These are phyloP conservation scores for Eurytoma adleriae DNA, from an alignment of 2,888 invertebrate species.

Conservation along the genomic window DNA sequence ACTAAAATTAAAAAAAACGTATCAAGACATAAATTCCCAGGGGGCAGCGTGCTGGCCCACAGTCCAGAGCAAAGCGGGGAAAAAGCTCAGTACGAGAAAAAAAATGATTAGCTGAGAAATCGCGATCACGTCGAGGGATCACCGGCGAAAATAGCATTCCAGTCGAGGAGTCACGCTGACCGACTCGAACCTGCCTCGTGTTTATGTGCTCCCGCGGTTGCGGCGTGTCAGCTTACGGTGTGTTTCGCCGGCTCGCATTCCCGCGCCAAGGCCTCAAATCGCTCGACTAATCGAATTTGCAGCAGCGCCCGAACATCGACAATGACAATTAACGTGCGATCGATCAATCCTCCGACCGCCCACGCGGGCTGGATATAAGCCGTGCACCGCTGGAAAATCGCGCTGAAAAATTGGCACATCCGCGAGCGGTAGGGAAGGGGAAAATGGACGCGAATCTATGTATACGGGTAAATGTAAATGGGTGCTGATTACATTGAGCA, in stretches of 20 bases:
- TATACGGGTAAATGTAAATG: slow-evolving; percentile 27
- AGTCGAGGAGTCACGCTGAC: neutral
- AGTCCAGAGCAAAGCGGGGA: too few relatives aligned
- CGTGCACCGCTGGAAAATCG: slow-evolving; percentile 35
- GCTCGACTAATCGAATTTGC: slow-evolving; percentile 66
- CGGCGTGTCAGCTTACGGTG: neutral
- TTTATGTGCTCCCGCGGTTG: neutral
- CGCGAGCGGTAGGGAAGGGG: slow-evolving; percentile 1
- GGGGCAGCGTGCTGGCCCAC: too few relatives aligned
- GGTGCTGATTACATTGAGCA: neutral
- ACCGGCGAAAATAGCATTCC: too few relatives aligned
- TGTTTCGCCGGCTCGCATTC: slow-evolving; percentile 24
- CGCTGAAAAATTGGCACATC: slow-evolving; percentile 27
- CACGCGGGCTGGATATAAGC: slow-evolving; percentile 26
- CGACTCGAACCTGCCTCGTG: too few relatives aligned
- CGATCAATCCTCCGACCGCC: slow-evolving; percentile 65
- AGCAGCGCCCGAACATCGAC: slow-evolving; percentile 62
- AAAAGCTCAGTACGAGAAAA: too few relatives aligned
- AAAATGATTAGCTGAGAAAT: too few relatives aligned
- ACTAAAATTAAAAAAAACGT: too few relatives aligned
- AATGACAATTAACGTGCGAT: slow-evolving; percentile 66
- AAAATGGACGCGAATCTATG: neutral
- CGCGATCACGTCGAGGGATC: too few relatives aligned
- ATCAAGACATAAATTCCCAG: too few relatives aligned
- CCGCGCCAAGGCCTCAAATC: slow-evolving; percentile 62